Base-by-base conservation (phyloP, 2,888 invertebrate species). In the Cerceris ruficornis region DNA sequence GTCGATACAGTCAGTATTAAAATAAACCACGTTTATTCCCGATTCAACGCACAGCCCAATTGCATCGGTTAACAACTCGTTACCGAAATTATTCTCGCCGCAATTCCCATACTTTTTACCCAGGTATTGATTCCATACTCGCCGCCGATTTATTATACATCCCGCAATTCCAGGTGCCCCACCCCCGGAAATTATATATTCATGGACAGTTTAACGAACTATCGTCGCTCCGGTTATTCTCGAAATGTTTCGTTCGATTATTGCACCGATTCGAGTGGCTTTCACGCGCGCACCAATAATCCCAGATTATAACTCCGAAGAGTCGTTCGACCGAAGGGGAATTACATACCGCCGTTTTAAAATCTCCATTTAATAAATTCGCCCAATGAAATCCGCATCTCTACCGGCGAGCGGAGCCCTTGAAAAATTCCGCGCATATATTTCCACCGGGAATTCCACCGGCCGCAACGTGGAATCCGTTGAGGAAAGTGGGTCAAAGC, bases 181-280 rank as follows among this genome's bases (percentile, higher is more conserved):
- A 57, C 60, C 46, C 43, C 60, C 28, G 54, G 64, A 46, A n/a
- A 79, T 80, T 80, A 80, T 60, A 59, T 74, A 80, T 79, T 79
- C 80, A 79, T 79, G 80, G 70, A 74, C 79, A 69, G 74, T 80
- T 80, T 79, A 80, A 80, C 75, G 80, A 79, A 79, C 74, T 70
- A 79, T 80, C 75, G 55, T 65, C 67, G 64, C 67, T 69, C 62
- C 46, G 49, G 61, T 74, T 61, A 65, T 67, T 42, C 69, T n/a
- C 52, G 49, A 69, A 52, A 54, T 54, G 14, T 28, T 65, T 43
- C 61, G 61, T 28, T 6, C 69, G 54, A 75, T 79, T 70, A 80
- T 79, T 74, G 70, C 79, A 67, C 52, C 60, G 49, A 64, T 69
- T 66, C 43, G 43, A 17, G 17, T 17, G 52, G 58, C 52, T 76